Base-by-base conservation (phyloP, 2,888 invertebrate species). In the Apamea epomidion region DNA sequence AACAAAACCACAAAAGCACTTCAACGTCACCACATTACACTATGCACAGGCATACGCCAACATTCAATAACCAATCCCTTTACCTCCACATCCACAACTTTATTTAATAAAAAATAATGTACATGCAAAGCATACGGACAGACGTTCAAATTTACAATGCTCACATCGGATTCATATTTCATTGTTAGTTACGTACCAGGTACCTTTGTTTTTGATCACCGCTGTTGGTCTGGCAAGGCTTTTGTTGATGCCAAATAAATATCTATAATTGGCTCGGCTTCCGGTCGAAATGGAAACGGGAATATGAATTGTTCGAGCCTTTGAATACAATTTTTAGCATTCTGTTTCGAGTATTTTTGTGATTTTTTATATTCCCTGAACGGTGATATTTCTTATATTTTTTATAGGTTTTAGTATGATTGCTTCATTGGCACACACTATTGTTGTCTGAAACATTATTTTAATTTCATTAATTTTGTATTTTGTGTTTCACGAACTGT, bases 171-270 rank as follows among this genome's bases (percentile, higher is more conserved):
- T 80, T 73, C 81, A 87, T 82, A 87, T 87, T 87, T 87, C 86
- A 87, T 86, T 87, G 86, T 86, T 86, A 84, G 87, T 80, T 84
- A 80, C 78, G n/a, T 76, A 76, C 76, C 76, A 76, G 37, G 76
- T 72, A 54, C 86, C 71, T 86, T 88, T 85, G 86, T 88, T 82
- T 87, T 83, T 83, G 79, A 83, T 83, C 83, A 88, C 81, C 72
- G 18, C 70, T 58, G 64, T 76, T 71, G 73, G 70, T 69, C 70
- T 69, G 74, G 62, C 37, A 75, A 79, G 72, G 82, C 74, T 74
- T 76, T 87, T 89, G 84, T 82, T 80, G 78, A 87, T 80, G 65
- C 51, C 78, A 87, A 87, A 88, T 88, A 88, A 88, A 87, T 88
- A 87, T 81, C 70, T 88, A 29, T 82, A 83, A 83, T 83, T 83